Percentiles rank a stretch among this genome's conserved stretches.
Evolutionary conservation across 2,888 invertebrate species (phyloP).

Genomic region (Ephialtes manifestator): DNA sequence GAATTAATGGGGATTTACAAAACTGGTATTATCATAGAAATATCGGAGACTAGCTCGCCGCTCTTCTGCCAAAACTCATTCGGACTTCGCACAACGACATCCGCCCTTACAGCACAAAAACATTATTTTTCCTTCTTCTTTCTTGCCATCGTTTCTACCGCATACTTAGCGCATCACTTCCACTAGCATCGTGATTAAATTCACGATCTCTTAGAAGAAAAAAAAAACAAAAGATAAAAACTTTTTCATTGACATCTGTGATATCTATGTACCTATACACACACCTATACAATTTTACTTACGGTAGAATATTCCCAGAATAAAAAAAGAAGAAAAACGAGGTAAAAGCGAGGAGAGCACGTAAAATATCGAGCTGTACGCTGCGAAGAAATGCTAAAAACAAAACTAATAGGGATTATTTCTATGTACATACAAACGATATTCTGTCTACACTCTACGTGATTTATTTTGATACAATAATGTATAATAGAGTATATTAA

Average conservation of each 20-base stretch:
- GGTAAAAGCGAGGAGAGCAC: neutral
- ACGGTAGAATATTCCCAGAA: slow-evolving; percentile 82
- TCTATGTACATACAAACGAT: slow-evolving; percentile 82
- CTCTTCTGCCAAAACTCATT: slow-evolving; percentile 38
- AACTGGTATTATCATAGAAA: slow-evolving; percentile 32
- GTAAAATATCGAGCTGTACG: slow-evolving; percentile 58
- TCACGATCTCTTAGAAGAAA: neutral
- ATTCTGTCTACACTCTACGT: slow-evolving; percentile 84
- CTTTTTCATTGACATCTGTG: slow-evolving; percentile 82
- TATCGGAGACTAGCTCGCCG: slow-evolving; percentile 43
- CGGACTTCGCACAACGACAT: neutral
- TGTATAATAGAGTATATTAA: slow-evolving; percentile 80
- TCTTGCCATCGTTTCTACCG: slow-evolving; percentile 13
- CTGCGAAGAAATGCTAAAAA: slow-evolving; percentile 47
- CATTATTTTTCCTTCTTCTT: slow-evolving; percentile 22
- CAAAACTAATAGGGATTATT: slow-evolving; percentile 61
- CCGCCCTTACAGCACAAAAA: slow-evolving; percentile 20
- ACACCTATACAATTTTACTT: slow-evolving; percentile 71
- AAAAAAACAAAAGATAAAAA: slow-evolving; percentile 46
- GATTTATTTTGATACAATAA: slow-evolving; percentile 85
- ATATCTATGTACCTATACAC: slow-evolving; percentile 76
- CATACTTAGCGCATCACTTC: neutral
- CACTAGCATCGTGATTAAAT: neutral
- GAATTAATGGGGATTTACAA: too few relatives aligned
- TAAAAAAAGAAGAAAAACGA: slow-evolving; percentile 64